Percentiles rank a stretch among this genome's conserved stretches.
These are phyloP conservation scores for Cyclopterus lumpus DNA, from an alignment of 2,797 vertebrate genomes.

Conservation along the genomic window DNA sequence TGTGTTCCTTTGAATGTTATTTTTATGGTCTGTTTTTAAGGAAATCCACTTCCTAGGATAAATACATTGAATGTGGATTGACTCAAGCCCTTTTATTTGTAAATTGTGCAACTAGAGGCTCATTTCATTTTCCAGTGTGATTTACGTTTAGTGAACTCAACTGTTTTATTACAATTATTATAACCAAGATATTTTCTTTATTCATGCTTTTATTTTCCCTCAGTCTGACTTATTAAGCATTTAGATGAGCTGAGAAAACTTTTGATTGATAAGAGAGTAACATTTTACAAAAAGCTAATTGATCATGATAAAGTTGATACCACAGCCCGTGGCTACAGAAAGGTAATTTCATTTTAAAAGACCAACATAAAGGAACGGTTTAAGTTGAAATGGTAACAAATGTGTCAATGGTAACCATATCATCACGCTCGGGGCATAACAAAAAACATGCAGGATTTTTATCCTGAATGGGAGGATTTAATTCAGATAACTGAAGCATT, in stretches of 20 bases:
- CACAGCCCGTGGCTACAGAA: not conserved
- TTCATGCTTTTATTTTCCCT: slow-evolving; percentile 40
- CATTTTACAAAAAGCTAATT: slow-evolving; percentile 41
- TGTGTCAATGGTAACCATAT: slow-evolving; percentile 3
- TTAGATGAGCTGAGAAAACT: slow-evolving; percentile 22
- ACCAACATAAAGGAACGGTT: not conserved
- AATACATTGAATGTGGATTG: slow-evolving; percentile 57
- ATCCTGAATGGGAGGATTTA: not conserved
- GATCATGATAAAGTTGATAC: slow-evolving; percentile 1
- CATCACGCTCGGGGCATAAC: slow-evolving; percentile 1
- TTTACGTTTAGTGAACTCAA: slow-evolving; percentile 56
- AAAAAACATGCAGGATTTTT: not conserved
- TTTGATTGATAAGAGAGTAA: slow-evolving; percentile 18
- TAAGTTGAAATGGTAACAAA: not conserved
- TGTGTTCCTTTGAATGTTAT: slow-evolving; percentile 44
- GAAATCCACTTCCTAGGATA: slow-evolving; percentile 53
- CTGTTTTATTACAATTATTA: slow-evolving; percentile 55
- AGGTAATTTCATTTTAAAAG: not conserved
- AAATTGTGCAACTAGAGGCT: slow-evolving; percentile 52
- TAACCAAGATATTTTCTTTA: slow-evolving; percentile 39
- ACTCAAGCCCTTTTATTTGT: slow-evolving; percentile 60
- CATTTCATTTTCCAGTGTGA: slow-evolving; percentile 56
- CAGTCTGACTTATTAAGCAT: slow-evolving; percentile 34
- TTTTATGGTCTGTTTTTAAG: slow-evolving; percentile 28
- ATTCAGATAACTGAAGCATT: not conserved